These are phyloP conservation scores for Lagopus muta DNA, from an alignment of 2,113 vertebrate species.

Conservation along the genomic window DNA sequence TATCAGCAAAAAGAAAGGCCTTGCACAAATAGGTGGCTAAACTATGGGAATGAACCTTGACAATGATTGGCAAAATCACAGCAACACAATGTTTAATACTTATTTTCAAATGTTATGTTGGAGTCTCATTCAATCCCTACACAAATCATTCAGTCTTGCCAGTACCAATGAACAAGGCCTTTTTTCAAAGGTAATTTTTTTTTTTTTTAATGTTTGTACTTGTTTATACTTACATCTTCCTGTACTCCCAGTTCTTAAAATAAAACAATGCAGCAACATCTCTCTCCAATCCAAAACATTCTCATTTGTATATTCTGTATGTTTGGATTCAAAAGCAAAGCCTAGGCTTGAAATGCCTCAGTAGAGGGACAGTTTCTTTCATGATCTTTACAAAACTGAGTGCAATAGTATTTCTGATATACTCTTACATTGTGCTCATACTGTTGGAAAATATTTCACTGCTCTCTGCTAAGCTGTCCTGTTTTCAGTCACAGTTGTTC, in stretches of 20 bases:
- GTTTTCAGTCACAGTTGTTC: not conserved
- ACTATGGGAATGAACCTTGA: not conserved
- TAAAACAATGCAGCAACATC: not conserved
- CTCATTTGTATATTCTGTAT: not conserved
- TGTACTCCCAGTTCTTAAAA: not conserved
- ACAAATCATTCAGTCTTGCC: constrained; percentile 1
- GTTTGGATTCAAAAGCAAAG: not conserved
- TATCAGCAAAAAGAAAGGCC: not conserved
- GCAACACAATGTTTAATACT: not conserved
- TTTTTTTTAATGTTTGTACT: not conserved
- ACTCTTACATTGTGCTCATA: not conserved
- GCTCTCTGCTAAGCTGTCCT: not conserved
- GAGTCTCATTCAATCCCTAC: constrained; percentile 2
- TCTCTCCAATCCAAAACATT: not conserved
- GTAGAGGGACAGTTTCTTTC: not conserved
- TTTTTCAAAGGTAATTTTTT: not conserved
- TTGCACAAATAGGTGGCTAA: constrained; percentile 11
- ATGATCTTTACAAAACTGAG: not conserved
- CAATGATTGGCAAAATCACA: not conserved
- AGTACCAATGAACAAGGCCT: not conserved
- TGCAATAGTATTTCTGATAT: not conserved
- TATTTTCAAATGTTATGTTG: not conserved
- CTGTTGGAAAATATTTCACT: constrained; percentile 6
- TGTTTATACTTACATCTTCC: not conserved
- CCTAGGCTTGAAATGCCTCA: not conserved